These are phyloP conservation scores for Luidia sarsii DNA, from an alignment of 53 echinoderm and acorn worm genomes.

Conservation along the genomic window DNA sequence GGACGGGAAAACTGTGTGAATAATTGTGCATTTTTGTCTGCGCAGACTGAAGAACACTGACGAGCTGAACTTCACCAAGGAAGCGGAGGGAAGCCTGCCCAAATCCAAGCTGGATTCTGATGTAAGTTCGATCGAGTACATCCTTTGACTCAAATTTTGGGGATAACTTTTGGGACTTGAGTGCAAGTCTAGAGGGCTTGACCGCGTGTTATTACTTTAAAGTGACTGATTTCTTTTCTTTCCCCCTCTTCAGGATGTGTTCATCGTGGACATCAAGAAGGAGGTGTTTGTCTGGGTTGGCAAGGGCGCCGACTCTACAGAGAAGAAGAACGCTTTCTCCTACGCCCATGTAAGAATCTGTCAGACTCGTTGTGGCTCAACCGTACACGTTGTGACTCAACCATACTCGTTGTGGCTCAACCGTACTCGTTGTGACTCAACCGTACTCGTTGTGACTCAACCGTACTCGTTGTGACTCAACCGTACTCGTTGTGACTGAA, in stretches of 20 bases:
- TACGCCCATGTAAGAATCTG: constrained; percentile 96
- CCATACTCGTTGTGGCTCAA: too few species aligned
- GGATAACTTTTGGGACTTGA: background rate
- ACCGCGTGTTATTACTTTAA: too few species aligned
- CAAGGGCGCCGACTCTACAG: constrained; percentile 78
- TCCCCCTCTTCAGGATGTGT: constrained; percentile 80
- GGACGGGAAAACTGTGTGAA: too few species aligned
- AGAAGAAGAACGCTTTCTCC: constrained; percentile 77
- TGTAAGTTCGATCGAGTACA: constrained; percentile 63
- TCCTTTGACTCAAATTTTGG: background rate
- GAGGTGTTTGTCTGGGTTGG: constrained; percentile 89
- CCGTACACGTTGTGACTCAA: too few species aligned
- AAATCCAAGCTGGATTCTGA: constrained; percentile 75
- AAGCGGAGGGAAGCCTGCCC: constrained; percentile 71
- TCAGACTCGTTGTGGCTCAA: background rate
- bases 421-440: too few species aligned
- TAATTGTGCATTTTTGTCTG: too few species aligned
- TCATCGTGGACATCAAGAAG: constrained; percentile 77
- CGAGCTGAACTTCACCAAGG: constrained; percentile 80
- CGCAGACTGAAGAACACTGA: constrained; percentile 80
- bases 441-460: too few species aligned
- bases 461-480: too few species aligned
- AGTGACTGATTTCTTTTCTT: background rate
- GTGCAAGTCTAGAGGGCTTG: background rate
- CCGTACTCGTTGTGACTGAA: too few species aligned